Conservation (phyloP, 2,888 invertebrate genomes). For the Neoitamus cyanurus region DNA sequence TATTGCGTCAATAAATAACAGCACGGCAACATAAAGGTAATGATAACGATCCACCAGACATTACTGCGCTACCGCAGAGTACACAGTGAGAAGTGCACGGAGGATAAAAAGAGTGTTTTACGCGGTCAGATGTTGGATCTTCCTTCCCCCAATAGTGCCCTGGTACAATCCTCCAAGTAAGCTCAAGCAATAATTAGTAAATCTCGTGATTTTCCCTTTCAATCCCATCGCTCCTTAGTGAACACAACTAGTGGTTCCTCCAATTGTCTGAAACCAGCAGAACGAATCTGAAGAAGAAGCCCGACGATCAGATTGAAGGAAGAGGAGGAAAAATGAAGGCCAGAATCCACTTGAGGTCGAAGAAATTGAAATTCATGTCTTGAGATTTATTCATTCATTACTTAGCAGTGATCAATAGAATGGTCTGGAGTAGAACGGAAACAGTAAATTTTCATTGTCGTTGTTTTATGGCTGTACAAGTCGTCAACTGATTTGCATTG, state of each 20-base stretch:
- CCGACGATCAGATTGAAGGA: background rate
- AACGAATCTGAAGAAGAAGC: background rate
- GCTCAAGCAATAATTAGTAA: slow-evolving; percentile 48
- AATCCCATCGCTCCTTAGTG: slow-evolving; percentile 37
- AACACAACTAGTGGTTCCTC: slow-evolving; percentile 45
- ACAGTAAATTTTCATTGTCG: slow-evolving; percentile 54
- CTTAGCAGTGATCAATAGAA: slow-evolving; percentile 52
- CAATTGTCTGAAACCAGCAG: slow-evolving; percentile 39
- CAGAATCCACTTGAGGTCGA: slow-evolving; percentile 34
- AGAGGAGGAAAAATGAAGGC: slow-evolving; percentile 41
- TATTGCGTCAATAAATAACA: slow-evolving; percentile 53
- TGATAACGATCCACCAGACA: slow-evolving; percentile 50
- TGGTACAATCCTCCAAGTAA: slow-evolving; percentile 39
- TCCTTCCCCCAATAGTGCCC: background rate
- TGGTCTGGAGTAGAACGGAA: slow-evolving; percentile 53
- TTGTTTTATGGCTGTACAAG: slow-evolving; percentile 52
- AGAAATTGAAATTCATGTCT: slow-evolving; percentile 53
- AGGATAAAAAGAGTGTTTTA: slow-evolving; percentile 44
- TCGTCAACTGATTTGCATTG: slow-evolving; percentile 54
- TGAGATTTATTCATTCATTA: slow-evolving; percentile 54
- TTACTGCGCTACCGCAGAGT: slow-evolving; percentile 46
- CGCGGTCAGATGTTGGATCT: background rate
- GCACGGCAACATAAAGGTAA: slow-evolving; percentile 51
- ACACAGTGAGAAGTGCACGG: slow-evolving; percentile 25
- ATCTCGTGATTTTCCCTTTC: slow-evolving; percentile 26